A percentile compares a stretch with the other conserved stretches of the same genome.
phyloP scores from a whole-genome alignment of 2,113 vertebrate genomes.

The Gopherus evgoodei region DNA sequence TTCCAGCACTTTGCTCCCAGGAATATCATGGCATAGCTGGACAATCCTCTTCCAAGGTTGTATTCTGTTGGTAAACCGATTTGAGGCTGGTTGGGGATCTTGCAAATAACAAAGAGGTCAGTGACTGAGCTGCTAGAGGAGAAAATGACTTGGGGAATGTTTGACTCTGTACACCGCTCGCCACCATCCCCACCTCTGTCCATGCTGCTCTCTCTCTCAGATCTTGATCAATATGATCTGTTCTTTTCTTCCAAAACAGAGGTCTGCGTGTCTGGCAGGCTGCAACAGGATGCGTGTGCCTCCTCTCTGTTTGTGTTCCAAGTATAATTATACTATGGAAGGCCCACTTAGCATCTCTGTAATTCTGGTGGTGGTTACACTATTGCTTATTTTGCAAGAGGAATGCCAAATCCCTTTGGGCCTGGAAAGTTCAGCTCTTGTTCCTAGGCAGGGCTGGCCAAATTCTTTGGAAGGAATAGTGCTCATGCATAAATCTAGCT shows the following conservation, averaged over 20 bases:
- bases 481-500: not conserved
- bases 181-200: not conserved
- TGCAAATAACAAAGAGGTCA: not conserved
- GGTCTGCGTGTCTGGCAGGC: not conserved
- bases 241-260: not conserved
- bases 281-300: not conserved
- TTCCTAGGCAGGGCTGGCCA: not conserved
- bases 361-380: not conserved
- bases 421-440: not conserved
- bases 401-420: not conserved
- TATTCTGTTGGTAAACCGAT: not conserved
- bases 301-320: not conserved
- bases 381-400: not conserved
- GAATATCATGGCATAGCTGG: not conserved
- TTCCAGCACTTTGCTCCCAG: not conserved
- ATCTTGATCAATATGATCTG: not conserved
- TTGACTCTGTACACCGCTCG: not conserved
- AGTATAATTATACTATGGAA: not conserved
- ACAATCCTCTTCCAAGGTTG: not conserved
- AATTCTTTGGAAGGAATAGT: not conserved
- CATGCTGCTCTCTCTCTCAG: not conserved
- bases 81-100: not conserved
- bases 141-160: not conserved
- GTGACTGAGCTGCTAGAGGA: not conserved
- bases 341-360: not conserved